phyloP scores from a whole-genome alignment of 2,113 vertebrate species.

The Podilymbus podiceps region DNA sequence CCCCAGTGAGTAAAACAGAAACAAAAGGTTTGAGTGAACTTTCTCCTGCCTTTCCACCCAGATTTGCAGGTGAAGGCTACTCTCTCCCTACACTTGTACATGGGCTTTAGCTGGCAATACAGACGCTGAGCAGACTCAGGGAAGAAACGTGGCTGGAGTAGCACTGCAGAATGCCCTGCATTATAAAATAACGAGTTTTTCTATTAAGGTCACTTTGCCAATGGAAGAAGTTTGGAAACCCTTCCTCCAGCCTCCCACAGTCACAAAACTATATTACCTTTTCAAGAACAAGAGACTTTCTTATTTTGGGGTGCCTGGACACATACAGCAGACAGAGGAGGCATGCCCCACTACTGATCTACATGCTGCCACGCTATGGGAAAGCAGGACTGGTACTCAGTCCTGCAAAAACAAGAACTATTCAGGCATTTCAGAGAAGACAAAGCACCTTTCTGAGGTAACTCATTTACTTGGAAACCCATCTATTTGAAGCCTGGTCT shows the following conservation, averaged over 20 bases:
- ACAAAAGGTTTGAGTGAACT: background rate
- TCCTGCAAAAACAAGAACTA: background rate
- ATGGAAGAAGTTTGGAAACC: background rate
- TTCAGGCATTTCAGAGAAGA: background rate
- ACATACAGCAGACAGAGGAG: background rate
- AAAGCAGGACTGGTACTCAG: background rate
- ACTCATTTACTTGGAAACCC: background rate
- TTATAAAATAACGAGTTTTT: background rate
- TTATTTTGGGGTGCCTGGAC: background rate
- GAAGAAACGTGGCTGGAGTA: background rate
- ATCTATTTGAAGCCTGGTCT: background rate
- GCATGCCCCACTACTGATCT: background rate
- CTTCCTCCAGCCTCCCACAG: background rate
- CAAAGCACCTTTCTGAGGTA: background rate
- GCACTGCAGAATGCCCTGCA: background rate
- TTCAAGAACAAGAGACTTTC: background rate
- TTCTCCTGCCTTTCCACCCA: background rate
- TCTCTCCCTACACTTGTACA: background rate
- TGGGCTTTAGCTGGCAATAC: background rate
- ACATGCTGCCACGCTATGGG: fast-evolving
- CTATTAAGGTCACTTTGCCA: background rate
- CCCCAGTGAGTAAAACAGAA: background rate
- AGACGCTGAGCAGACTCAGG: background rate
- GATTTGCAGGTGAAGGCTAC: background rate
- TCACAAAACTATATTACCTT: background rate